Evolutionary conservation across 1,140 invertebrate genomes (phyloP).

Genomic region (Pseudomyrmex sp.): DNA sequence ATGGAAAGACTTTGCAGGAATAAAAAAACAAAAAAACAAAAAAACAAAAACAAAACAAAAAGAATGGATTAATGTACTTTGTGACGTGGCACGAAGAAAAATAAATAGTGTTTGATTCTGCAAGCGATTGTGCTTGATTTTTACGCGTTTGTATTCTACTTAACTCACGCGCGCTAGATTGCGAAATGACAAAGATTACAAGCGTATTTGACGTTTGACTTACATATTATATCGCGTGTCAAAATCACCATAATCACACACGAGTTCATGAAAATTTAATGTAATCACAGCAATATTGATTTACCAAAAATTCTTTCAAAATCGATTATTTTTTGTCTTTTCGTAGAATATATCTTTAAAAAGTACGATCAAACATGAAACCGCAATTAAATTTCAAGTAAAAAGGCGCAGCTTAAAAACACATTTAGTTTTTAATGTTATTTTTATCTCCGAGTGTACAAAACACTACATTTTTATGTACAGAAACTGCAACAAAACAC

Average conservation of each 20-base stretch:
- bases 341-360: background rate
- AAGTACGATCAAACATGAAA: background rate
- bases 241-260: background rate
- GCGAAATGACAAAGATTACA: background rate
- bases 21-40: too few relatives aligned
- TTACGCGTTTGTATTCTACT: background rate
- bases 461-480: background rate
- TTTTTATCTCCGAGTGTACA: too few relatives aligned
- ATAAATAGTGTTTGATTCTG: background rate
- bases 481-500: background rate
- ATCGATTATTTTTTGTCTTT: background rate
- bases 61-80: background rate
- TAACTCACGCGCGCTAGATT: background rate
- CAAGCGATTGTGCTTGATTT: constrained; percentile 1
- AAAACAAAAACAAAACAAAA: background rate
- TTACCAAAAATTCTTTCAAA: background rate
- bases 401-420: background rate
- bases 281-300: background rate
- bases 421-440: too few relatives aligned
- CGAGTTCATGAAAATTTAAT: background rate
- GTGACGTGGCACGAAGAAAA: background rate
- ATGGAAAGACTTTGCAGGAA: background rate
- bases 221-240: background rate
- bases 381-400: background rate
- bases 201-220: background rate